Conservation (phyloP, 2,113 vertebrate species). For the Larimichthys polyactis region DNA sequence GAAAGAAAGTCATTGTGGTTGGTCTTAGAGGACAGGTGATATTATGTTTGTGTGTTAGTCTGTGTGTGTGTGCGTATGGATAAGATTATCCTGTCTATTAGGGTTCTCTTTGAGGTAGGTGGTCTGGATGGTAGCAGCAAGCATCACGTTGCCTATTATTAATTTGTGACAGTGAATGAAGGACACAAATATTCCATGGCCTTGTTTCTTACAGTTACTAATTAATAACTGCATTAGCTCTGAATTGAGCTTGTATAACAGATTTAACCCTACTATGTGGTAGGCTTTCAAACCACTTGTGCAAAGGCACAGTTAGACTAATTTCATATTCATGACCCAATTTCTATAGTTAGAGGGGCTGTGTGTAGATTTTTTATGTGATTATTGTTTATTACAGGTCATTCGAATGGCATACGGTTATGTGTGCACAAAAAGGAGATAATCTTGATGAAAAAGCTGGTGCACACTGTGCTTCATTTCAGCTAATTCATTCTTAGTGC, state of each 20-base stretch:
- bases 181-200: neutral
- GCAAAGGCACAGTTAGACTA: no score
- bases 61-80: conserved; percentile 21
- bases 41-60: conserved; percentile 37
- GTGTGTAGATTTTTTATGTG: neutral
- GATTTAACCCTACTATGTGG: neutral
- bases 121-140: conserved; percentile 43
- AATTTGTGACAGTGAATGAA: conserved; percentile 7
- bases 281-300: neutral
- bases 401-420: neutral
- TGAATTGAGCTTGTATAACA: neutral
- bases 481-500: neutral
- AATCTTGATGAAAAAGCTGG: neutral
- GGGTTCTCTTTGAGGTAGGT: conserved; percentile 48
- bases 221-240: conserved; percentile 47
- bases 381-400: neutral
- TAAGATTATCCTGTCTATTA: conserved; percentile 49
- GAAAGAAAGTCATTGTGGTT: conserved; percentile 68
- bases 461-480: neutral
- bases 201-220: neutral
- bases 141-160: conserved; percentile 26
- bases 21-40: conserved; percentile 48
- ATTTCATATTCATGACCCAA: neutral
- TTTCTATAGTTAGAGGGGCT: neutral
- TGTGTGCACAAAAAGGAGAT: neutral